phyloP scores from a whole-genome alignment of 2,888 invertebrate genomes.

The Xanthia togata region DNA sequence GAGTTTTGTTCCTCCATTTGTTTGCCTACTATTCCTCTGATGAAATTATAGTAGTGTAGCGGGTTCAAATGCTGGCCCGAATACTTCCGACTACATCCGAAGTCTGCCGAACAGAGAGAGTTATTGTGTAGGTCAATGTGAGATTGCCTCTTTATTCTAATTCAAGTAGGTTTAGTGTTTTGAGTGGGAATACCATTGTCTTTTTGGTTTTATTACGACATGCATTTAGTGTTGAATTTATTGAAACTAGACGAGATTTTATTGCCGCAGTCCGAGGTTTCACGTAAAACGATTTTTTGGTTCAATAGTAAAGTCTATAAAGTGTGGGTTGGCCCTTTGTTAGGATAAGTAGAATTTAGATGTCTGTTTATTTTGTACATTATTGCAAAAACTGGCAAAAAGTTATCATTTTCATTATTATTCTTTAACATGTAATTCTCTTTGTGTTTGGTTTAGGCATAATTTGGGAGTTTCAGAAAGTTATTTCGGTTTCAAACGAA shows the following conservation, averaged over 20 bases:
- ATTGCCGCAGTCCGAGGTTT: slow-evolving; percentile 7
- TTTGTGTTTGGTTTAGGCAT: not conserved
- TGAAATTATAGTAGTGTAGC: slow-evolving; percentile 50
- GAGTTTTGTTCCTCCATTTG: slow-evolving; percentile 43
- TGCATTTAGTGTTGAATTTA: slow-evolving; percentile 46
- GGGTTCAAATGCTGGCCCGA: slow-evolving; percentile 41
- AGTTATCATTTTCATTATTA: slow-evolving; percentile 10
- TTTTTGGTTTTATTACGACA: slow-evolving; percentile 50
- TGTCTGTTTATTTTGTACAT: slow-evolving; percentile 1
- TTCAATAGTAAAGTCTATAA: slow-evolving; percentile 14
- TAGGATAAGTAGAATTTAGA: slow-evolving; percentile 2
- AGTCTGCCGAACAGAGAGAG: slow-evolving; percentile 44
- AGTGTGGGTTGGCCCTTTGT: slow-evolving; percentile 8
- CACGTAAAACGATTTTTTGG: slow-evolving; percentile 3
- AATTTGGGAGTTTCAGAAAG: not conserved
- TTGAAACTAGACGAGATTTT: slow-evolving; percentile 40
- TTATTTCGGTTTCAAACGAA: slow-evolving; percentile 1
- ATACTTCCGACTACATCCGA: slow-evolving; percentile 43
- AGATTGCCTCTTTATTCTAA: slow-evolving; percentile 59
- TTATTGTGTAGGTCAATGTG: slow-evolving; percentile 63
- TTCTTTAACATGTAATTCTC: slow-evolving; percentile 2
- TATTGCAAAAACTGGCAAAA: not conserved
- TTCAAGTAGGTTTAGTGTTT: slow-evolving; percentile 58
- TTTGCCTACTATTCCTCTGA: slow-evolving; percentile 43
- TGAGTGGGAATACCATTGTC: slow-evolving; percentile 53